Conservation (phyloP, 2,113 vertebrate species). For the Corydoras sp. region DNA sequence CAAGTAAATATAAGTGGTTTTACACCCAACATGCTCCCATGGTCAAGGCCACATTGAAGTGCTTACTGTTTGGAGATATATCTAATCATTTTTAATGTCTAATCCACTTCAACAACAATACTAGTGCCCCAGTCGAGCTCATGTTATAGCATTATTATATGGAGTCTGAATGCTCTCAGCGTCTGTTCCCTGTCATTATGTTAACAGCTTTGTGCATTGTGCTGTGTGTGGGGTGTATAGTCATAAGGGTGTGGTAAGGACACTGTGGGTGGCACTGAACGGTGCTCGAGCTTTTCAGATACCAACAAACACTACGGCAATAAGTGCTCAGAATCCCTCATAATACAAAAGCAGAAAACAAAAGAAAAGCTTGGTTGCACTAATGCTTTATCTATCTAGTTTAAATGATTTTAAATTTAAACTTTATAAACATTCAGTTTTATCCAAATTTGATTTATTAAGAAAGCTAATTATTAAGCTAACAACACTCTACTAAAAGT, state of each 20-base stretch:
- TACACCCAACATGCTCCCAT: conserved; percentile 1
- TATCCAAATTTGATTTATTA: too few relatives aligned
- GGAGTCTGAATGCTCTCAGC: conserved; percentile 16
- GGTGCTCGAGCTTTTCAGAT: conserved; percentile 41
- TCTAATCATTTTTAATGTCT: conserved; percentile 29
- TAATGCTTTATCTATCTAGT: not conserved
- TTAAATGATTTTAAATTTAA: conserved; percentile 17
- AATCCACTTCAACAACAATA: conserved; percentile 29
- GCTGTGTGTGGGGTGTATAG: conserved; percentile 29
- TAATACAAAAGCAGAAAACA: conserved; percentile 30
- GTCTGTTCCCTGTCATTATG: conserved; percentile 38
- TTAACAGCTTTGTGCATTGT: conserved; percentile 43
- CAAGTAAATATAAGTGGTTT: not conserved
- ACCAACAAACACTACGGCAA: conserved; percentile 49
- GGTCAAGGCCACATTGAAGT: conserved; percentile 35
- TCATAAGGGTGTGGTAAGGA: conserved; percentile 40
- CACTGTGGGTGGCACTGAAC: conserved; percentile 34
- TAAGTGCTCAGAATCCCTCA: conserved; percentile 33
- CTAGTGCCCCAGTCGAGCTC: conserved; percentile 28
- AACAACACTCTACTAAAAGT: too few relatives aligned
- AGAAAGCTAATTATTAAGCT: too few relatives aligned
- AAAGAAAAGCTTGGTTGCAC: not conserved
- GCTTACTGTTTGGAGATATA: conserved; percentile 13
- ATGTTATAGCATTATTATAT: conserved; percentile 38
- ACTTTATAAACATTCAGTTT: not conserved